Percentiles rank a stretch among this genome's conserved stretches.
Conservation (phyloP, 1,140 invertebrate genomes). For the Drusus annulatus region DNA sequence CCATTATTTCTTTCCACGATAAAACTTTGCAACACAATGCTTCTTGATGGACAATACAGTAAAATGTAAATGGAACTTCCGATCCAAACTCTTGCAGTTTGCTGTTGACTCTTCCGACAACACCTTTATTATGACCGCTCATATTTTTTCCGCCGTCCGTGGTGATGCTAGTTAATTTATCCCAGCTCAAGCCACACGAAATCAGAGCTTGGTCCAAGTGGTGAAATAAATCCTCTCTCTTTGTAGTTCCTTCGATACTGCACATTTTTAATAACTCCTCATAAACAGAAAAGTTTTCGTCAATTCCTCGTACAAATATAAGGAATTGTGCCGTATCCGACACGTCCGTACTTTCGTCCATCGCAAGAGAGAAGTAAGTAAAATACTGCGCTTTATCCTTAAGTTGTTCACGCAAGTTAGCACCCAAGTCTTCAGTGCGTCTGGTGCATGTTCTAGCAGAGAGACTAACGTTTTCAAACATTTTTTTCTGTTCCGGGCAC, state of each 20-base stretch:
- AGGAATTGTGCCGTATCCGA: constrained; percentile 59
- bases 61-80: constrained; percentile 49
- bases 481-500: constrained; percentile 60
- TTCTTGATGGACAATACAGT: constrained; percentile 55
- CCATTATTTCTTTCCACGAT: constrained; percentile 51
- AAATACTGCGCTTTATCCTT: constrained; percentile 52
- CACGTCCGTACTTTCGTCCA: constrained; percentile 57
- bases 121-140: constrained; percentile 61
- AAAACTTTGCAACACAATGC: constrained; percentile 47
- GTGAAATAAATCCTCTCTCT: constrained; percentile 58
- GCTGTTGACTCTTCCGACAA: constrained; percentile 23
- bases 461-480: constrained; percentile 57
- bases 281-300: constrained; percentile 60
- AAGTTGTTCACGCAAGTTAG: constrained; percentile 58
- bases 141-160: constrained; percentile 58
- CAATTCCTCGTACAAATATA: constrained; percentile 61
- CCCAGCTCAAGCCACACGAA: constrained; percentile 55
- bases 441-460: constrained; percentile 57
- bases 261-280: constrained; percentile 59
- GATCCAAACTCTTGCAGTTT: constrained; percentile 46
- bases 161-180: constrained; percentile 58
- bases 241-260: constrained; percentile 48
- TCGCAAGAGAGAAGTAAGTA: constrained; percentile 57
- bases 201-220: constrained; percentile 59
- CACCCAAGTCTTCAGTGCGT: constrained; percentile 59